Evolutionary conservation across 2,797 vertebrate genomes (phyloP).

Genomic region (Sebastiscus tertius): DNA sequence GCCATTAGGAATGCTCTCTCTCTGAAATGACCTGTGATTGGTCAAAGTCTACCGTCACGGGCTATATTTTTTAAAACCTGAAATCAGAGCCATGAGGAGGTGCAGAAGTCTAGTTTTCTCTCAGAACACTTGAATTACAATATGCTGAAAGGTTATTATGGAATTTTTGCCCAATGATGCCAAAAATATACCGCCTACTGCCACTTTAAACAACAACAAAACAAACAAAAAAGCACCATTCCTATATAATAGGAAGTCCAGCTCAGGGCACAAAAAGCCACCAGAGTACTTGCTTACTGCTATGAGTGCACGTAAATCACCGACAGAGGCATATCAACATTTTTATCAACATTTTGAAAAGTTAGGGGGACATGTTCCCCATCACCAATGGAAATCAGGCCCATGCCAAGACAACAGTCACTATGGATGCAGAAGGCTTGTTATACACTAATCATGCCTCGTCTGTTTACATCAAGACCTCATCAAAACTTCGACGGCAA

Average conservation of each 20-base stretch:
- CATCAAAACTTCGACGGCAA: not conserved
- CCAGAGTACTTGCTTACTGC: rapidly evolving
- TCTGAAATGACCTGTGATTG: not conserved
- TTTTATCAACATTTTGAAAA: not conserved
- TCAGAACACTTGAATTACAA: not conserved
- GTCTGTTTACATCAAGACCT: not conserved
- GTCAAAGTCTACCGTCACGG: not conserved
- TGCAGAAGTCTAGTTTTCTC: not conserved
- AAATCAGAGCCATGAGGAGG: not conserved
- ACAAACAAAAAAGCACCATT: not conserved
- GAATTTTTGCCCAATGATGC: not conserved
- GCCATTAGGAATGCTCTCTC: not conserved
- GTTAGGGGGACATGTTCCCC: not conserved
- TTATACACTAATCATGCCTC: not conserved
- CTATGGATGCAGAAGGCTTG: not conserved
- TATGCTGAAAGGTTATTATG: not conserved
- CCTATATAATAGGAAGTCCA: not conserved
- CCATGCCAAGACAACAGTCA: not conserved
- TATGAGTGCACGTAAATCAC: not conserved
- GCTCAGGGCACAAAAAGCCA: not conserved
- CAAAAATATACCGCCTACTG: not conserved
- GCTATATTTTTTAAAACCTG: not conserved
- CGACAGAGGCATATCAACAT: not conserved
- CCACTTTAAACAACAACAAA: not conserved
- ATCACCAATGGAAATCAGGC: not conserved